Percentiles rank a stretch among this genome's conserved stretches.
phyloP scores from a whole-genome alignment of 1,140 invertebrate species.

The Procambarus virginalis region DNA sequence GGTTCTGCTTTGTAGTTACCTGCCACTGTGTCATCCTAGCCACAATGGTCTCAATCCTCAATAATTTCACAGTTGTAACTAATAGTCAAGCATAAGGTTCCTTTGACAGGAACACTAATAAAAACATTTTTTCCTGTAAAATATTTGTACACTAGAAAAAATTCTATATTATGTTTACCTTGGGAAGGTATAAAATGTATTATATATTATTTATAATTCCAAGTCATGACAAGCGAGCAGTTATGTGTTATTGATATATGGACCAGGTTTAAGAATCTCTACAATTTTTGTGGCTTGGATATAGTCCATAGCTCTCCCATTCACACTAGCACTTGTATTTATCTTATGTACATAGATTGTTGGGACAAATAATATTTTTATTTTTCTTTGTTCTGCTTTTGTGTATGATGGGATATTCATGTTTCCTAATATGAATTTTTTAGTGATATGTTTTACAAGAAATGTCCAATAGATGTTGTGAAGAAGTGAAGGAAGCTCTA shows the following conservation, averaged over 20 bases:
- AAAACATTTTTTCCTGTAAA: constrained; percentile 23
- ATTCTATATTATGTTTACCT: constrained; percentile 32
- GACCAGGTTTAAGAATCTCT: constrained; percentile 36
- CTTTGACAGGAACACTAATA: background rate
- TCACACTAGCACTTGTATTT: constrained; percentile 60
- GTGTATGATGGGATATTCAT: constrained; percentile 40
- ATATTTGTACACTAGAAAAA: constrained; percentile 34
- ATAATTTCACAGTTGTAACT: background rate
- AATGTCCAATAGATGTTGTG: constrained; percentile 59
- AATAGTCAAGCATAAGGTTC: background rate
- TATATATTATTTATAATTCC: constrained; percentile 42
- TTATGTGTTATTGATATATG: constrained; percentile 12
- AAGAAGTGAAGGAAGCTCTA: constrained; percentile 49
- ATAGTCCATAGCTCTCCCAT: constrained; percentile 26
- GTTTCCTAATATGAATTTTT: constrained; percentile 31
- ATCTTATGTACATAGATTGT: constrained; percentile 63
- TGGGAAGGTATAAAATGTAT: constrained; percentile 11
- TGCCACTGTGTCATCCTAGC: constrained; percentile 20
- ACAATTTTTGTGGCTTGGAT: constrained; percentile 21
- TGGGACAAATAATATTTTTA: constrained; percentile 56
- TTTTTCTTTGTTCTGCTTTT: constrained; percentile 40
- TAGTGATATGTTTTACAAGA: constrained; percentile 55
- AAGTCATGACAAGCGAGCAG: constrained; percentile 2
- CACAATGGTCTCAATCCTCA: background rate
- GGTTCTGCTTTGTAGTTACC: constrained; percentile 23